Conservation (phyloP, 2,888 invertebrate genomes). For the Lampropteryx suffumata region DNA sequence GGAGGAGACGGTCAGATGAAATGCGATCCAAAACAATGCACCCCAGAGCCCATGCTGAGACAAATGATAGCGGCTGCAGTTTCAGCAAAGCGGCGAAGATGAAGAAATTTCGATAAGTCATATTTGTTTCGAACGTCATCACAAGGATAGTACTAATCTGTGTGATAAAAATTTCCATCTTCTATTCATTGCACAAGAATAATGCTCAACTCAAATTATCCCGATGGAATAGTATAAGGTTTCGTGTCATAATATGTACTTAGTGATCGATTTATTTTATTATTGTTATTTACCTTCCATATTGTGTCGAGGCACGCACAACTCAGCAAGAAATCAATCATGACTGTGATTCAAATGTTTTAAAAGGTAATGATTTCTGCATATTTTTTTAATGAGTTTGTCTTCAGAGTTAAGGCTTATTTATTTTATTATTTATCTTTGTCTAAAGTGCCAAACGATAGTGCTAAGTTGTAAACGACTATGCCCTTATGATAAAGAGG, state of each 20-base stretch:
- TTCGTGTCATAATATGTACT: constrained; percentile 80
- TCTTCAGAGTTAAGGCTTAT: constrained; percentile 65
- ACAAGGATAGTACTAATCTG: constrained; percentile 66
- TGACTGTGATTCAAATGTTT: constrained; percentile 78
- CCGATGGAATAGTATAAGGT: constrained; percentile 78
- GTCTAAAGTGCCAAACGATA: constrained; percentile 80
- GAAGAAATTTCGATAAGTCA: constrained; percentile 63
- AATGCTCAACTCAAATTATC: constrained; percentile 79
- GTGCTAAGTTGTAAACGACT: constrained; percentile 77
- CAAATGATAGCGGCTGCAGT: constrained; percentile 94
- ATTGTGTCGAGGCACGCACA: constrained; percentile 73
- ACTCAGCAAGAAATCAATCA: constrained; percentile 66
- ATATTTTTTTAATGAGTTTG: constrained; percentile 55
- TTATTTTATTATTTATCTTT: constrained; percentile 62
- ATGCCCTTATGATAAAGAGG: constrained; percentile 68
- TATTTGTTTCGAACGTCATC: constrained; percentile 56
- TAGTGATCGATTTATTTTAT: constrained; percentile 65
- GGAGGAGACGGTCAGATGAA: constrained; percentile 97
- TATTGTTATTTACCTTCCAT: constrained; percentile 51
- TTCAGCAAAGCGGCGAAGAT: constrained; percentile 88
- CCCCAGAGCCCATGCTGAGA: constrained; percentile 94
- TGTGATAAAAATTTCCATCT: constrained; percentile 73
- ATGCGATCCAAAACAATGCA: constrained; percentile 95
- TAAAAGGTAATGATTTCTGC: constrained; percentile 65
- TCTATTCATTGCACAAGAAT: constrained; percentile 50